Evolutionary conservation across 2,888 invertebrate genomes (phyloP), one percentile per base, ranked within the genome.

Genomic region (Dimorphilus gyrociliatus): DNA sequence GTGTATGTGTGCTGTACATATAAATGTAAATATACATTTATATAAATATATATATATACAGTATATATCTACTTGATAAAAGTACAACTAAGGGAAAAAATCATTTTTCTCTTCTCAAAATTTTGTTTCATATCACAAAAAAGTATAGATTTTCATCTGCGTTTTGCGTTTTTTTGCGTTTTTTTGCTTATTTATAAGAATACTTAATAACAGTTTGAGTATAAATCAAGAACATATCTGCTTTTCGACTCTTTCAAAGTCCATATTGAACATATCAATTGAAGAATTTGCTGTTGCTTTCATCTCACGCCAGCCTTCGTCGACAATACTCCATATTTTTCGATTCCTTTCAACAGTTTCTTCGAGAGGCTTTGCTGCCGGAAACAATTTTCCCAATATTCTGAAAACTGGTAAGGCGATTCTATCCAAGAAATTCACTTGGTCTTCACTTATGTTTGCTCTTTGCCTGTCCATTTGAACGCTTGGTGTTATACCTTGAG

Each of bases 401-500:
- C 29, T 60, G 48, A 69, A 74, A 6, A 72, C 66, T 14, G 73
- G 73, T 12, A 65, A 45, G 2, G 68, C 71, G 33, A 72, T 65
- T 37, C 64, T 59, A 45, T 68, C 60, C 40, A 73, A 61, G 50
- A 84, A 84, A 47, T 78, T 72, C 38, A 81, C 72, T 66, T 82
- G 78, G 8, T 82, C 68, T 33, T 77, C 74, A 0, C 84, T 81
- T 40, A 85, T 79, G 44, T 74, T 73, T 18, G 79, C 81, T 50
- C 73, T 73, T 41, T 81, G 77, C 13, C 78, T 66, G 54, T 84
- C 81, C 78, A 81, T 79, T 72, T 77, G 78, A 48, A 71, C 70
- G 21, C 69, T 59, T 0, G 81, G 79, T 19, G 71, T 64, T 18
- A 71, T 71, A 0, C 81, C 81, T 64, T 78, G 72, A 33, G 74